phyloP scores from a whole-genome alignment of 2,113 vertebrate genomes.

The Rattus norvegicus region DNA sequence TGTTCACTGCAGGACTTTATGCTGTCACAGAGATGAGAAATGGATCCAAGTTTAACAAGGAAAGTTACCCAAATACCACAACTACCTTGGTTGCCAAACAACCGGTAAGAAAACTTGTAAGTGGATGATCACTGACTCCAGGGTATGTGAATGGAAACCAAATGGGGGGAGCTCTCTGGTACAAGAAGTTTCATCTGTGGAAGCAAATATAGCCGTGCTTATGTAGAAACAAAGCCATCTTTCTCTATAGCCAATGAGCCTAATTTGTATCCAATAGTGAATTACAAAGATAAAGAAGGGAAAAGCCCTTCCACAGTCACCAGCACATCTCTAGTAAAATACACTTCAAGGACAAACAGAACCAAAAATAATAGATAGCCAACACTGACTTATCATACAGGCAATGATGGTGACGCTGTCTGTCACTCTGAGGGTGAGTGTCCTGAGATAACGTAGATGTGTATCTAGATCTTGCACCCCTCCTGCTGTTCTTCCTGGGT shows the following conservation, averaged over 20 bases:
- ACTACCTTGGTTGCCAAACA: not conserved
- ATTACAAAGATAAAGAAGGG: not conserved
- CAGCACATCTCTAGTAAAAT: not conserved
- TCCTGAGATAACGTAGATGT: not conserved
- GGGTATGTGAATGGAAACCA: not conserved
- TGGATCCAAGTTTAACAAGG: slow-evolving; percentile 11
- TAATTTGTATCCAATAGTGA: not conserved
- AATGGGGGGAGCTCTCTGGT: not conserved
- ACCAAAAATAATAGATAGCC: slow-evolving; percentile 3
- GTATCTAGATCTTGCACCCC: not conserved
- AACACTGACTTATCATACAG: not conserved
- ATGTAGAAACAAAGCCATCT: not conserved
- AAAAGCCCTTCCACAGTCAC: not conserved
- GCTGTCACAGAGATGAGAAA: slow-evolving; percentile 43
- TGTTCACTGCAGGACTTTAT: not conserved
- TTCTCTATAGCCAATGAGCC: not conserved
- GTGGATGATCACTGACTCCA: not conserved
- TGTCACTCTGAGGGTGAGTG: not conserved
- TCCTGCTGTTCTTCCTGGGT: not conserved
- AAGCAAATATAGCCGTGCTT: not conserved
- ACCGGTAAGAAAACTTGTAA: not conserved
- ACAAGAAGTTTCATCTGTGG: not conserved
- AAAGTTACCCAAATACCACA: slow-evolving; percentile 29
- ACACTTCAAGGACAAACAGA: not conserved
- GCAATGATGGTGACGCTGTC: no score